These are phyloP conservation scores for Gymnoscopelus microlampas DNA, from an alignment of 2,797 vertebrate species.

Conservation along the genomic window DNA sequence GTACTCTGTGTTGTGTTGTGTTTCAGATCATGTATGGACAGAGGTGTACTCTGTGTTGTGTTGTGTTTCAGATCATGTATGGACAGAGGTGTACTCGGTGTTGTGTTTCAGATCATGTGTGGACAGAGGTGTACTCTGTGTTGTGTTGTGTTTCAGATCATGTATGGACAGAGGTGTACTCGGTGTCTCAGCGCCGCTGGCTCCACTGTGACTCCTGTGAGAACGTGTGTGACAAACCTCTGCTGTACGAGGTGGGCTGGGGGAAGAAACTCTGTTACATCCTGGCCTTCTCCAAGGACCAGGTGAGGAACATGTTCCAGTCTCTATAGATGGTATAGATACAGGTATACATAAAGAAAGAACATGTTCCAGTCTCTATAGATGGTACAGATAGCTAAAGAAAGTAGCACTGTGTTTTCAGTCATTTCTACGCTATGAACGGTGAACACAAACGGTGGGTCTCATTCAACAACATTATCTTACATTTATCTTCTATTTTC, in stretches of 20 bases:
- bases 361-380: too few relatives aligned
- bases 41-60: too few relatives aligned
- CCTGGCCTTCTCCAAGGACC: constrained; percentile 95
- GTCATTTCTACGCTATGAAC: too few relatives aligned
- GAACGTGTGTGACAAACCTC: constrained; percentile 92
- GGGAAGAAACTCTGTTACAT: constrained; percentile 94
- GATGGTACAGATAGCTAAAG: too few relatives aligned
- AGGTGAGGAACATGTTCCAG: constrained; percentile 77
- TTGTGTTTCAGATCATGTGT: constrained; percentile 85
- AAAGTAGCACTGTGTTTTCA: too few relatives aligned
- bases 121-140: constrained; percentile 62
- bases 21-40: too few relatives aligned
- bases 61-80: background rate
- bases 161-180: constrained; percentile 97
- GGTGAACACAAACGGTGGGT: too few relatives aligned
- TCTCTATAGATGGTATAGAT: too few relatives aligned
- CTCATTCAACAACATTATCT: too few relatives aligned
- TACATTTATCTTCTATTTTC: background rate
- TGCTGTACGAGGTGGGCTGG: constrained; percentile 96
- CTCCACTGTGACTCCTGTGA: constrained; percentile 97
- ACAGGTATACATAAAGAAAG: too few relatives aligned
- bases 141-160: constrained; percentile 75
- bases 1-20: too few relatives aligned
- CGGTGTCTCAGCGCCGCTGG: constrained; percentile 90
- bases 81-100: background rate